Evolutionary conservation across 2,797 vertebrate species (phyloP), one percentile per base, ranked within the genome.

Genomic region (Poecile montanus): DNA sequence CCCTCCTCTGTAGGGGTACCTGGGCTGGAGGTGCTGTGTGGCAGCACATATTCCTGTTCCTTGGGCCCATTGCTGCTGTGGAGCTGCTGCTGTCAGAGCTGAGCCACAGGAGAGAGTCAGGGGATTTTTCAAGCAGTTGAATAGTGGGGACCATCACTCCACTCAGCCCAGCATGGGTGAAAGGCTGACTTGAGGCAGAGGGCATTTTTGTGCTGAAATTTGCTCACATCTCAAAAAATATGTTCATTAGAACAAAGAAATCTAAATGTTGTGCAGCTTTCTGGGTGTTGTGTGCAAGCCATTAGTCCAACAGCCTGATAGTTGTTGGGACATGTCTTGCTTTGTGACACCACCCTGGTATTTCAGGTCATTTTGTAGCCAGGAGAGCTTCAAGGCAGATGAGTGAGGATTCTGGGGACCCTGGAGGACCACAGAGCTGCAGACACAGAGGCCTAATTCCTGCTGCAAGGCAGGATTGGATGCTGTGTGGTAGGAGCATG

Each of bases 321-420:
- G 25, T 16, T 65, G 18, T 6, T 65, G 51, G 50, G 60, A 65
- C 4, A 0, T 21, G 6, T 61, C 38, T 56, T 1, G 2, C 2
- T 81, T 71, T 82, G 38, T 21, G 62, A 30, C 36, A 16, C 44
- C 66, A 47, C 30, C 7, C 23, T 26, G 47, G 26, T 36, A 10
- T 74, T 73, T 26, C 21, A 58, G 42, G 44, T 68, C 2, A 1
- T 54, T 93, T 72, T 65, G 21, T 21, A 47, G 45, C 32, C 47
- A 54, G 70, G 32, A 81, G 27, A 23, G 63, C 9, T 54, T 54
- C 56, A 56, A 73, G 63, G 45, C 27, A 83, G 65, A 5, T 51
- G 48, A 7, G 4, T 36, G 71, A 85, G 83, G 19, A 73, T 32
- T 48, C 23, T 63, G 47, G 19, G 17, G 21, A 70, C 27, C 19